These are phyloP conservation scores for Mesitornis unicolor DNA, from an alignment of 2,113 vertebrate genomes.

Conservation along the genomic window DNA sequence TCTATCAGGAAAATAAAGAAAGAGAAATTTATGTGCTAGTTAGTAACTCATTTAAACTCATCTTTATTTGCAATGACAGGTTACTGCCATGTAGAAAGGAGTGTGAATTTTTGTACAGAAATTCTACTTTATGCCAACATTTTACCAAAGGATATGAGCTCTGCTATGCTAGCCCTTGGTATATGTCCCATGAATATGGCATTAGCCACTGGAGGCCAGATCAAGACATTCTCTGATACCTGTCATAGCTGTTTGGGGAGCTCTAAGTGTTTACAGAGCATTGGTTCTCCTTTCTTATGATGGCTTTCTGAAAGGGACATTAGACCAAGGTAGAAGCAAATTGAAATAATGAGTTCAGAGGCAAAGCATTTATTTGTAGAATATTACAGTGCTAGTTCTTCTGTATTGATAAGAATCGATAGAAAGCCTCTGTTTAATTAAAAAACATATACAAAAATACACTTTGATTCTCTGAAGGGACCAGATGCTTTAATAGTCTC, in stretches of 20 bases:
- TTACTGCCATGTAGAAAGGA: background rate
- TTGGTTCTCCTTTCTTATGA: background rate
- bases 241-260: background rate
- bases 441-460: background rate
- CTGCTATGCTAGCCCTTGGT: background rate
- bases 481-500: background rate
- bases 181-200: background rate
- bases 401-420: background rate
- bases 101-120: background rate
- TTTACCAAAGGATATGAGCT: background rate
- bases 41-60: background rate
- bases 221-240: background rate
- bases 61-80: background rate
- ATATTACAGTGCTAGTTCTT: background rate
- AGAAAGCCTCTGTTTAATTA: background rate
- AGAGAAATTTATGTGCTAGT: background rate
- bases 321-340: background rate
- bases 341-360: background rate
- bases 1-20: background rate
- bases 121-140: background rate
- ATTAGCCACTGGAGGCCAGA: background rate
- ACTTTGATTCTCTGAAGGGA: background rate
- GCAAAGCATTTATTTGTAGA: background rate
- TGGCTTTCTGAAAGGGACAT: rapidly evolving
- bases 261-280: background rate